Evolutionary conservation across 64 coral and sea anemone species (phyloP).

Genomic region (Montipora foliosa): DNA sequence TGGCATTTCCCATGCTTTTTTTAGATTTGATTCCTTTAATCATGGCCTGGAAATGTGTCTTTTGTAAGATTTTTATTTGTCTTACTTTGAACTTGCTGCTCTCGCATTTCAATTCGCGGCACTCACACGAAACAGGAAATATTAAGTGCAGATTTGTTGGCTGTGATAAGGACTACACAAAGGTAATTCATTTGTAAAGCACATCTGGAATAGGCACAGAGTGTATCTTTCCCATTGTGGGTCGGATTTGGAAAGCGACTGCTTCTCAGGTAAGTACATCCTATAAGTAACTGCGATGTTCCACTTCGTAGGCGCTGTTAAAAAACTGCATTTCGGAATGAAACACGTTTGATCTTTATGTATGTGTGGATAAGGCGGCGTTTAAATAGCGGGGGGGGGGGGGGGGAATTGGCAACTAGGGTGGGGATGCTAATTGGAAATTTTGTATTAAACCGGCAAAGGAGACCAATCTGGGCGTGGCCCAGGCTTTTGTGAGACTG

Average conservation of each 20-base stretch:
- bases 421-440: too few species aligned
- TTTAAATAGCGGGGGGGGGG: too few species aligned
- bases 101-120: conserved; percentile 40
- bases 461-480: too few species aligned
- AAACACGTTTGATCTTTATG: neutral
- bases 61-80: conserved; percentile 2
- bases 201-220: conserved; percentile 28
- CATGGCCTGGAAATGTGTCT: conserved; percentile 51
- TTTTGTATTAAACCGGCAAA: too few species aligned
- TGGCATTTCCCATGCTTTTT: neutral
- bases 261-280: conserved; percentile 14
- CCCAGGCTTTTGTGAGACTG: too few species aligned
- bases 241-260: neutral
- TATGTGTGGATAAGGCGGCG: neutral
- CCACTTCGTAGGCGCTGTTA: conserved; percentile 3
- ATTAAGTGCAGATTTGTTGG: conserved; percentile 48
- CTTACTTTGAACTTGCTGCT: conserved; percentile 28
- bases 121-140: conserved; percentile 4
- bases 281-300: neutral
- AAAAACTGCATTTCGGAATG: neutral
- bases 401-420: too few species aligned
- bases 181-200: conserved; percentile 64
- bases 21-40: neutral
- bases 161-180: conserved; percentile 29
- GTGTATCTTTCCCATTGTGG: conserved; percentile 12